Conservation (phyloP, 1,140 invertebrate species). For the Drosophila micromelanica region DNA sequence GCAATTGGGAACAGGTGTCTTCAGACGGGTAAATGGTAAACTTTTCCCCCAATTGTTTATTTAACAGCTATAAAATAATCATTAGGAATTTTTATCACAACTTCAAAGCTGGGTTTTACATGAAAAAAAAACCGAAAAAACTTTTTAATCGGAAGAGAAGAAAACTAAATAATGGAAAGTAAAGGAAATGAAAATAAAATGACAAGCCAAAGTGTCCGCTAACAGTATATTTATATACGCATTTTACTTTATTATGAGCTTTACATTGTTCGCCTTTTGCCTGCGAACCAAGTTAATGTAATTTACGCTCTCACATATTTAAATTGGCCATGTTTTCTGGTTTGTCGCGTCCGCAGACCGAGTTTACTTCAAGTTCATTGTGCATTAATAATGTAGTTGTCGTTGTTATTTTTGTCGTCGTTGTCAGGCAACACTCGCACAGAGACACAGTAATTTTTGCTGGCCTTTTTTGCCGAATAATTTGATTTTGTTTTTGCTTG, state of each 20-base stretch:
- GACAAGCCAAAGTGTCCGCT: constrained; percentile 49
- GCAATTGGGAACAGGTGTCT: constrained; percentile 35
- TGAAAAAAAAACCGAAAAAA: constrained; percentile 60
- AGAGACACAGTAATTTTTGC: neutral
- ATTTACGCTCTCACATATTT: constrained; percentile 62
- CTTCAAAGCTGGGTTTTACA: constrained; percentile 74
- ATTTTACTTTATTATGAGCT: constrained; percentile 36
- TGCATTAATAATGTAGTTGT: constrained; percentile 82
- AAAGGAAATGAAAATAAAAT: constrained; percentile 55
- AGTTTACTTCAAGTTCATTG: constrained; percentile 72
- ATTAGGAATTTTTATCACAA: constrained; percentile 70
- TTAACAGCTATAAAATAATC: constrained; percentile 79
- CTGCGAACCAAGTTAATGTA: constrained; percentile 50
- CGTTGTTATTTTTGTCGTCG: constrained; percentile 10
- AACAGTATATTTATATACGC: constrained; percentile 30
- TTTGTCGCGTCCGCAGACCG: constrained; percentile 47
- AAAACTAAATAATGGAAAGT: constrained; percentile 32
- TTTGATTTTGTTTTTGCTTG: constrained; percentile 61
- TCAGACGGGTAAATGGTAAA: constrained; percentile 35
- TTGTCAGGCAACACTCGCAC: constrained; percentile 8
- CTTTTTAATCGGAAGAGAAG: constrained; percentile 64
- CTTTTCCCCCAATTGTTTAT: constrained; percentile 70
- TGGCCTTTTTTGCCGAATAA: constrained; percentile 45
- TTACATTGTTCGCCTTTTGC: constrained; percentile 23
- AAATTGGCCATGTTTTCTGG: constrained; percentile 70